Evolutionary conservation across 2,888 invertebrate species (phyloP), one percentile per base, ranked within the genome.

Genomic region (Trachelus tabidus): DNA sequence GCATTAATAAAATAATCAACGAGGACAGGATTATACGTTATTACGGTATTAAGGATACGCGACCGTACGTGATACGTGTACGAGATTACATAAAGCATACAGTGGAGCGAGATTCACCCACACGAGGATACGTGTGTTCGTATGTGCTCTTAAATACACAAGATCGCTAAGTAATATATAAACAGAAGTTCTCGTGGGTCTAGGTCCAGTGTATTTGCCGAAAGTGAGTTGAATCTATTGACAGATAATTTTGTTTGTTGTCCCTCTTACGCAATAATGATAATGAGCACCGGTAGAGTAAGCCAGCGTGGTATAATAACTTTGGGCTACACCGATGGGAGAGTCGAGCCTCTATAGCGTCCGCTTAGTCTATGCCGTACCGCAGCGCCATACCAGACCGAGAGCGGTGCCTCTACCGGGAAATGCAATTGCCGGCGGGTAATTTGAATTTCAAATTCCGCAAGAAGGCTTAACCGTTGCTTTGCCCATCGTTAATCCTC

Each of bases 371-470:
- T 56, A 56, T 56, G 56, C 9, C 56, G 56, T 23, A 56, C 0
- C 23, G 23, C 9, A 23, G 23, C 23, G 23, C 23, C 6, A 9
- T 56, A 9, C 9, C 23, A 23, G 56, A 56, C 56, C 0, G 2
- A 56, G 56, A 56, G 15, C 15, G 56, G 56, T 56, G 56, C 23
- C 56, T 56, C 56, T 56, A 56, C 73, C 77, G 77, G 73, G 69
- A 76, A 78, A 81, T 75, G 79, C 77, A 77, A 79, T 84, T 79
- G 81, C 56, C 23, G 56, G 56, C 33, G 35, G 37, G 73, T 56
- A 40, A 84, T 84, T 81, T 84, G 84, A 80, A 85, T 81, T 85
- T 84, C 84, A 85, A 85, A 85, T 84, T 35, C 75, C 30, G 56
- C 56, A 56, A 56, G 56, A 56, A 56, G 56, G 56, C 23, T 56